Evolutionary conservation across 2,113 vertebrate genomes (phyloP).

Genomic region (Oceanites oceanicus): DNA sequence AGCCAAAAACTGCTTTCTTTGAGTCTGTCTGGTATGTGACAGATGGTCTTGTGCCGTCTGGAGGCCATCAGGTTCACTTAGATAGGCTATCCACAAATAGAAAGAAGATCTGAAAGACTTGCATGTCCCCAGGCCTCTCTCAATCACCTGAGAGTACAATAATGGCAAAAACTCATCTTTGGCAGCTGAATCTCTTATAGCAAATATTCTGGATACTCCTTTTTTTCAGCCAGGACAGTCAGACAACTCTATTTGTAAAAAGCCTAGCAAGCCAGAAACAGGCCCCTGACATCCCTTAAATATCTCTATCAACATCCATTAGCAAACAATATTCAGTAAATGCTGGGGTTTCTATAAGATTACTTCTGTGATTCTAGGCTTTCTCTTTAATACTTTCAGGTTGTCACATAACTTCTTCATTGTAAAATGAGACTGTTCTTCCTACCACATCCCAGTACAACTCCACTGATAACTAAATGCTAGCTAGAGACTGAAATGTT

Average conservation of each 20-base stretch:
- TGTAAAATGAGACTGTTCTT: neutral
- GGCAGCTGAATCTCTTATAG: neutral
- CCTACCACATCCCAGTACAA: too few species aligned
- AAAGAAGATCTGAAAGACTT: neutral
- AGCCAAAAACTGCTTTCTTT: neutral
- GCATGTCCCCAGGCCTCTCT: neutral
- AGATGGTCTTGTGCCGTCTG: neutral
- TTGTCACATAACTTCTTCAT: neutral
- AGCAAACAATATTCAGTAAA: neutral
- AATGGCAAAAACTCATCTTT: neutral
- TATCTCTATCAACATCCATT: neutral
- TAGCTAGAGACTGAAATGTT: neutral
- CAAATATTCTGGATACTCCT: neutral
- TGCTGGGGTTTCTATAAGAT: neutral
- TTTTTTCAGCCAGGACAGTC: neutral
- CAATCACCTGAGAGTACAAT: neutral
- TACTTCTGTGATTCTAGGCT: neutral
- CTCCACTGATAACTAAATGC: neutral
- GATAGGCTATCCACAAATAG: neutral
- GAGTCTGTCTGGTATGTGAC: neutral
- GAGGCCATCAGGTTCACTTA: neutral
- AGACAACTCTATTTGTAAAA: neutral
- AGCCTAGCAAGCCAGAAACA: neutral
- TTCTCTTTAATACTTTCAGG: neutral
- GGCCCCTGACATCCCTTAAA: neutral